Evolutionary conservation across 2,113 vertebrate species (phyloP), one percentile per base, ranked within the genome.

Genomic region (Tympanuchus pallidicinctus): DNA sequence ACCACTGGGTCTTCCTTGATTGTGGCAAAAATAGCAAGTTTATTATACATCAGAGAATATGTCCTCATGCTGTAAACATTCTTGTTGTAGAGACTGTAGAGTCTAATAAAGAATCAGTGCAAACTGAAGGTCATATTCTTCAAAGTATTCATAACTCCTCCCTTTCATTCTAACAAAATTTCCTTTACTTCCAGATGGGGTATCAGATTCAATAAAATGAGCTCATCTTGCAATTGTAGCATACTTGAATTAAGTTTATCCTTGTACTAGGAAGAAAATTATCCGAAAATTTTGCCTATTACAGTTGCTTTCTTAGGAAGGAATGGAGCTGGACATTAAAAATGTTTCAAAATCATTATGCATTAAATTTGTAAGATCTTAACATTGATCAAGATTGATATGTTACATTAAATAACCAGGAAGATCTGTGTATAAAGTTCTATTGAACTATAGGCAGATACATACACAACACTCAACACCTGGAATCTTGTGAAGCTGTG

Each of bases 381-480:
- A 72, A 52, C 6, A 57, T 69, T 47, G 86, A 82, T 82, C 87
- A 88, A 78, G 5, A 86, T 77, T 87, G 45, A 76, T 65, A 73
- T 60, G 61, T 54, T 92, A 65, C 10, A 42, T 25, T 81, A 91
- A 85, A 45, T 69, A 69, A 64, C 76, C 64, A 80, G 81, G 88
- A 90, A 95, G 47, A 60, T 10, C 50, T 42, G 6, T 72, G 11
- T 82, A 67, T 38, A 89, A 38, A 75, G 52, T 25, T 52, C 14
- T 20, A 22, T 8, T 64, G 10, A 64, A 54, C 71, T 79, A 63
- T 63, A 79, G 8, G 12, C 36, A 65, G 12, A 47, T 57, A n/a
- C 2, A 24, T 10, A 32, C 1, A 16, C 2, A 48, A 48, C 5
- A 47, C 19, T 54, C 12, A 74, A 48, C 4, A 0, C 1, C 2